phyloP scores from a whole-genome alignment of 2,113 vertebrate genomes.

The Aegithalos caudatus region DNA sequence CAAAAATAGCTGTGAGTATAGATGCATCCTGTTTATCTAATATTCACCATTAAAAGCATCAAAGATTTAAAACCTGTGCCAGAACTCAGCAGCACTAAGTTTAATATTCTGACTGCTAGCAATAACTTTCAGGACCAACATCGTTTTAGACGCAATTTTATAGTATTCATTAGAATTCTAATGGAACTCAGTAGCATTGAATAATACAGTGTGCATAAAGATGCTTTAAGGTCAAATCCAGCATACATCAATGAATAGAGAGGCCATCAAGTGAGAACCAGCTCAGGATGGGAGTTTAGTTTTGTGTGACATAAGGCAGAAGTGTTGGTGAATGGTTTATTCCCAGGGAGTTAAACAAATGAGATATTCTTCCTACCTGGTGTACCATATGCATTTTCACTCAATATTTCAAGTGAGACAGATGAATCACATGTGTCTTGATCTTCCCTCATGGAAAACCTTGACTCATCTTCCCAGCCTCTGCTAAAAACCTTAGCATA shows the following conservation, averaged over 20 bases:
- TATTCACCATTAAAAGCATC: neutral
- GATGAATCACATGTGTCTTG: neutral
- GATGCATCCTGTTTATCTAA: neutral
- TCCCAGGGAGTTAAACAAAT: neutral
- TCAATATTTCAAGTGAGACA: neutral
- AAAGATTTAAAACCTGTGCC: neutral
- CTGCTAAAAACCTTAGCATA: neutral
- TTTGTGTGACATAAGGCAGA: neutral
- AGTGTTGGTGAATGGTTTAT: neutral
- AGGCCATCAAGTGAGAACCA: neutral
- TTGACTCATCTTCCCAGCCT: neutral
- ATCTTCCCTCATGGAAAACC: neutral
- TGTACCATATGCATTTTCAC: neutral
- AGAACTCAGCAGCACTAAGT: neutral
- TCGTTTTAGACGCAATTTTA: neutral
- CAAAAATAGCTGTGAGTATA: neutral
- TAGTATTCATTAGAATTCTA: neutral
- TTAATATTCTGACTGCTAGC: neutral
- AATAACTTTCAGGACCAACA: neutral
- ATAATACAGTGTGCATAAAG: neutral
- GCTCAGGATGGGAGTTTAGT: neutral
- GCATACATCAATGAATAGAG: neutral
- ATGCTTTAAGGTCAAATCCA: neutral
- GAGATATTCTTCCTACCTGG: neutral
- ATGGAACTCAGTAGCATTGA: neutral